phyloP scores from a whole-genome alignment of 2,113 vertebrate genomes.

The Aviceda subcristata region DNA sequence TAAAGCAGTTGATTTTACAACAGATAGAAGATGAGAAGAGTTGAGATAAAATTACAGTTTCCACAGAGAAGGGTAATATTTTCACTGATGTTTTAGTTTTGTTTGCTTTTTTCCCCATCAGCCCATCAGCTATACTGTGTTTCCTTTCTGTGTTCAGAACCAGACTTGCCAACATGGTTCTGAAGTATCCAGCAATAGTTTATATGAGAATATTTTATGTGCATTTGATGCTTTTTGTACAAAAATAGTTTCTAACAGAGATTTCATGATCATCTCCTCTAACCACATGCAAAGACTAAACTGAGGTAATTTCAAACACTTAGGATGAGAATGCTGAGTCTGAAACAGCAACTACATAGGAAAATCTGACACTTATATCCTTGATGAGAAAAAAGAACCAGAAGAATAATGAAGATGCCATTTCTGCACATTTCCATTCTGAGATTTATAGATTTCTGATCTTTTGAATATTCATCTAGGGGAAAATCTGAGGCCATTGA shows the following conservation, averaged over 20 bases:
- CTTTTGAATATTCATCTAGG: not conserved
- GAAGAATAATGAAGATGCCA: constrained; percentile 1
- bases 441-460: constrained; percentile 14
- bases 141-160: not conserved
- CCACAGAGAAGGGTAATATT: not conserved
- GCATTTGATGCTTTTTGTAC: not conserved
- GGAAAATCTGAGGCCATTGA: not conserved
- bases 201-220: not conserved
- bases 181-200: not conserved
- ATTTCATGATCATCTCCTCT: not conserved
- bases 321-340: not conserved
- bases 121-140: not conserved
- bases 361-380: not conserved
- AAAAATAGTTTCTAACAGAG: not conserved
- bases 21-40: not conserved
- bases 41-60: not conserved
- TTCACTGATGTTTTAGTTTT: not conserved
- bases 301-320: not conserved
- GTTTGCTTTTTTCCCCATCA: not conserved
- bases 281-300: not conserved
- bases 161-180: not conserved
- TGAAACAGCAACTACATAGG: not conserved
- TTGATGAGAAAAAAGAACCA: not conserved
- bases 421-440: not conserved
- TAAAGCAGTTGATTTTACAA: not conserved